These are phyloP conservation scores for Sparidentex hasta DNA, from an alignment of 2,797 vertebrate species.

Conservation along the genomic window DNA sequence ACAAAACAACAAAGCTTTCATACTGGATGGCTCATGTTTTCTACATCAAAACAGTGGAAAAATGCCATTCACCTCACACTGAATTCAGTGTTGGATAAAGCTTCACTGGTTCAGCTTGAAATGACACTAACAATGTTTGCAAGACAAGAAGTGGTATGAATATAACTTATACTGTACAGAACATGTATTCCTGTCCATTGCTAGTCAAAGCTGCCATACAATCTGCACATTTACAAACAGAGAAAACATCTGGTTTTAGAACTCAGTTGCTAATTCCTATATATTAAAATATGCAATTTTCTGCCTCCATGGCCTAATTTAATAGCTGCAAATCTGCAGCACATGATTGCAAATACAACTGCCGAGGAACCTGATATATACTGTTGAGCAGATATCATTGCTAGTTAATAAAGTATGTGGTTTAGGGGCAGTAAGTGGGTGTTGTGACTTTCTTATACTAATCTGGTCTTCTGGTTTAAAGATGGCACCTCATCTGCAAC, in stretches of 20 bases:
- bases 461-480: slow-evolving; percentile 72
- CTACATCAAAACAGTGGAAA: slow-evolving; percentile 22
- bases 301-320: slow-evolving; percentile 8
- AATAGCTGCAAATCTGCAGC: neutral
- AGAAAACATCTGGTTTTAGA: neutral
- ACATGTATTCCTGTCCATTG: slow-evolving; percentile 12
- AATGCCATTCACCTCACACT: neutral
- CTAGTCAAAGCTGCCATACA: neutral
- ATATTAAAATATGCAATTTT: neutral
- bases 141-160: too few relatives aligned
- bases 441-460: slow-evolving; percentile 41
- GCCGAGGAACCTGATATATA: slow-evolving; percentile 7
- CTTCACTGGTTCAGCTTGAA: slow-evolving; percentile 3
- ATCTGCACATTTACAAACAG: slow-evolving; percentile 12
- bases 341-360: slow-evolving; percentile 15
- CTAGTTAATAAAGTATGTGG: slow-evolving; percentile 8
- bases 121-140: neutral
- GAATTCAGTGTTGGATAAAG: neutral
- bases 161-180: neutral
- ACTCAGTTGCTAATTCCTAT: neutral
- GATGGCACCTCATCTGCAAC: slow-evolving; percentile 51
- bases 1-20: slow-evolving; percentile 37
- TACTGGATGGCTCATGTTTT: slow-evolving; percentile 6
- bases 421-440: slow-evolving; percentile 1
- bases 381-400: slow-evolving; percentile 21